Conservation (phyloP, 2,113 vertebrate genomes). For the Ceyx cyanopectus region DNA sequence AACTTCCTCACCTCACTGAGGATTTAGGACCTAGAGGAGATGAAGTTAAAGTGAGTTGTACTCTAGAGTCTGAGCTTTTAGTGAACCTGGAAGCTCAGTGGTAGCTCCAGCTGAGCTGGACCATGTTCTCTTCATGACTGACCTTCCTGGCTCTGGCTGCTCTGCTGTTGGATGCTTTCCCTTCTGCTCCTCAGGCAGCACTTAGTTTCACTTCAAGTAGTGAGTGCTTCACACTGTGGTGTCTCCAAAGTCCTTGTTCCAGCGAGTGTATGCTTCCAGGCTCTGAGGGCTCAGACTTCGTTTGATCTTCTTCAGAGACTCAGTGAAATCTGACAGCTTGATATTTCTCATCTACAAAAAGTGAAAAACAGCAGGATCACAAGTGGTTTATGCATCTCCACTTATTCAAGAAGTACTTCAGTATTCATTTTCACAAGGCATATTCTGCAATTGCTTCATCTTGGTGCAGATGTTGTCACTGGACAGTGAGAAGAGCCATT, state of each 20-base stretch:
- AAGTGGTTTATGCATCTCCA: rapidly evolving
- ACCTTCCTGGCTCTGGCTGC: too few species aligned
- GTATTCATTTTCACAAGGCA: background rate
- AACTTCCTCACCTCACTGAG: too few species aligned
- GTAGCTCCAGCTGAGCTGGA: too few species aligned
- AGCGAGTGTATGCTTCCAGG: slow-evolving; percentile 85
- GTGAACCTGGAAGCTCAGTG: too few species aligned
- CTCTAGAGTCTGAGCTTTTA: too few species aligned
- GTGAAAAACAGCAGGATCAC: background rate
- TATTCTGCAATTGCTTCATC: rapidly evolving
- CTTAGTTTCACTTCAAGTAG: background rate
- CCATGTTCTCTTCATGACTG: too few species aligned
- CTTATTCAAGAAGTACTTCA: background rate
- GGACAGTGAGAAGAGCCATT: background rate
- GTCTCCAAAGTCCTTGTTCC: slow-evolving; percentile 94
- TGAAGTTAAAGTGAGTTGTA: too few species aligned
- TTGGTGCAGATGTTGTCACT: background rate
- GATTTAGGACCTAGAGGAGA: too few species aligned
- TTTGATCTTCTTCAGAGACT: slow-evolving; percentile 93
- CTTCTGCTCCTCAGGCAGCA: background rate
- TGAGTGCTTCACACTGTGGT: slow-evolving; percentile 86
- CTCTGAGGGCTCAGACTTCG: slow-evolving; percentile 88
- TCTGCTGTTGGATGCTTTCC: too few species aligned
- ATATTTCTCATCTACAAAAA: slow-evolving; percentile 91
- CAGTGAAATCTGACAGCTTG: slow-evolving; percentile 88